Conservation (phyloP, 2,113 vertebrate genomes). For the Colossoma macropomum region DNA sequence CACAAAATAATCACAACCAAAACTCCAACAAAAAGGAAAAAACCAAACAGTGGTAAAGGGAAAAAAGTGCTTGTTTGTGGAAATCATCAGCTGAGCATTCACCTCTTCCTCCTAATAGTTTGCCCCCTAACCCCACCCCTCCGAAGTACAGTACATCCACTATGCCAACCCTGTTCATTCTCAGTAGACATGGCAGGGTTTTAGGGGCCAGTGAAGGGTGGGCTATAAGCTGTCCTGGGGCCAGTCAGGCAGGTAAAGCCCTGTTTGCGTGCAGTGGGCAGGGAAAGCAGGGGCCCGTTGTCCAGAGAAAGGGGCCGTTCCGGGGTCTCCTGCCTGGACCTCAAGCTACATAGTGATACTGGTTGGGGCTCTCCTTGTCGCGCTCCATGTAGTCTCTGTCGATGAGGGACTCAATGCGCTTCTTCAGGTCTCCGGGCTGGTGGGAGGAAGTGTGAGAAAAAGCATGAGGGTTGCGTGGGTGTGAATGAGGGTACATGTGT, state of each 20-base stretch:
- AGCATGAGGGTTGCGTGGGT: background rate
- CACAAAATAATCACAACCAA: conserved; percentile 43
- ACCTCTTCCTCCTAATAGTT: conserved; percentile 52
- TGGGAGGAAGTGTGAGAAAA: background rate
- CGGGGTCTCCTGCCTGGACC: background rate
- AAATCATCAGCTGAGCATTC: conserved; percentile 63
- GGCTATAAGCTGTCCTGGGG: conserved; percentile 28
- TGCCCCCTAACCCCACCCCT: conserved; percentile 32
- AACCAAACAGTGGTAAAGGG: conserved; percentile 42
- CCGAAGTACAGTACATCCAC: conserved; percentile 38
- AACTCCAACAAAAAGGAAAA: conserved; percentile 19
- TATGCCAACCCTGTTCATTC: conserved; percentile 7
- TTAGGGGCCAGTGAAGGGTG: conserved; percentile 10
- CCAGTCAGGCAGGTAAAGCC: conserved; percentile 36
- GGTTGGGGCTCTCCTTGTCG: conserved; percentile 95
- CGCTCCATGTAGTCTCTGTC: conserved; percentile 98
- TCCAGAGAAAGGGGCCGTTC: conserved; percentile 29
- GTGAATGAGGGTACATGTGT: background rate
- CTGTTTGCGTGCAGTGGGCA: conserved; percentile 59
- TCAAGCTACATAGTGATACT: conserved; percentile 98
- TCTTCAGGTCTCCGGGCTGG: conserved; percentile 95
- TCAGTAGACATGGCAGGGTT: background rate
- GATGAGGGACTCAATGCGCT: conserved; percentile 96
- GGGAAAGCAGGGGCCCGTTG: conserved; percentile 20
- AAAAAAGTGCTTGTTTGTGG: conserved; percentile 74